A percentile compares a stretch with the other conserved stretches of the same genome.
phyloP scores from a whole-genome alignment of 2,888 invertebrate species.

The Ectemnius lituratus region DNA sequence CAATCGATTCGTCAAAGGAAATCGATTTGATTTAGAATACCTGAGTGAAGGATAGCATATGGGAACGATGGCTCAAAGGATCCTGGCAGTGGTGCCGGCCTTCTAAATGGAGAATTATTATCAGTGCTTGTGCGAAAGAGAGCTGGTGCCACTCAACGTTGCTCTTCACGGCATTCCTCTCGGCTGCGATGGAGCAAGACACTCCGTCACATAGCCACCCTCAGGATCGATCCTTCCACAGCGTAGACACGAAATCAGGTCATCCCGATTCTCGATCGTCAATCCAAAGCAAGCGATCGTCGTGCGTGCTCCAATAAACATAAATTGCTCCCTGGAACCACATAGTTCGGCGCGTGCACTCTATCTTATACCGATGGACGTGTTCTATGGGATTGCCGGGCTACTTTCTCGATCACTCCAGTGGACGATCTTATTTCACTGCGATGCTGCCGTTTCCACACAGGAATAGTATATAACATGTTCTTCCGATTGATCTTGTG shows the following conservation, averaged over 20 bases:
- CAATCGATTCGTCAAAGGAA: background rate
- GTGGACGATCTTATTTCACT: background rate
- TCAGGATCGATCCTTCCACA: constrained; percentile 43
- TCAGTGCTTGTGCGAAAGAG: background rate
- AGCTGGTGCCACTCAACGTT: background rate
- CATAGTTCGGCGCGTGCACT: constrained; percentile 11
- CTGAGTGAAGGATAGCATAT: background rate
- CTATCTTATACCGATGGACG: no score
- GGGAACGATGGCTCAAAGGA: background rate
- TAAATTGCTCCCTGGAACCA: constrained; percentile 15
- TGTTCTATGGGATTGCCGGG: no score
- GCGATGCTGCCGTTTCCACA: no score
- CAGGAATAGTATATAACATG: no score
- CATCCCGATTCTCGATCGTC: constrained; percentile 45
- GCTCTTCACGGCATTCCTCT: constrained; percentile 7
- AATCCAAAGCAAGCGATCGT: constrained; percentile 34
- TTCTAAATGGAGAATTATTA: background rate
- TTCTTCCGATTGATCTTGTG: no score
- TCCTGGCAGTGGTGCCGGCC: constrained; percentile 32
- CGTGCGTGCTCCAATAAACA: constrained; percentile 38
- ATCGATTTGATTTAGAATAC: background rate
- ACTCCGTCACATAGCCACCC: constrained; percentile 8
- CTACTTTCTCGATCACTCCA: no score
- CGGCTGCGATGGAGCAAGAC: constrained; percentile 17
- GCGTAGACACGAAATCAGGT: constrained; percentile 49